Base-by-base conservation (phyloP, 1,140 invertebrate genomes). In the Heliconius hewitsoni region DNA sequence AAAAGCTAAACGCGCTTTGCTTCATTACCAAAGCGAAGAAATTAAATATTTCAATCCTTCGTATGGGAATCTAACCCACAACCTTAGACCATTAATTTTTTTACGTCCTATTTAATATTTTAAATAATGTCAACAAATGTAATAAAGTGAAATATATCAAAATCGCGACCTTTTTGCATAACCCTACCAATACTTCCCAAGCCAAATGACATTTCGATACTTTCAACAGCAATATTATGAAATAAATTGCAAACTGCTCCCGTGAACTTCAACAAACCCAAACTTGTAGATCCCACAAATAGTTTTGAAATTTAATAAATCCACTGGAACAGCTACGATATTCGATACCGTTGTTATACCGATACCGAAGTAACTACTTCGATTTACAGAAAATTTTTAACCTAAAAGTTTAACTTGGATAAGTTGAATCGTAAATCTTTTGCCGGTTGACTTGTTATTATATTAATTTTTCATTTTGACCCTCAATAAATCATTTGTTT, bases 231-330 rank as follows among this genome's bases (percentile, higher is more conserved):
- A 13, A 66, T 66, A 66, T 66, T 66, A 66, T 66, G 23, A 66
- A 66, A 66, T 66, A 66, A 66, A 66, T 66, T 66, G 18, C 60
- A 66, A 66, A 66, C 60, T 66, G 27, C 60, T 66, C 60, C 23
- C 60, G 60, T 27, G 60, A 27, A 66, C 60, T 66, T 66, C 60
- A 66, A 66, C 60, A 66, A 66, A 66, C 60, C 27, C 27, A 66
- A 66, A 66, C 60, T 66, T 66, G 60, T 66, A 30, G 60, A 66
- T 66, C 9, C 60, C 60, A 66, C 60, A 66, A 66, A 66, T 66
- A 66, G 60, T 66, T 66, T 66, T 66, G 60, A 66, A 57, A 66
- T 66, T 66, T 66, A 66, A 66, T 66, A 66, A 66, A 66, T 66
- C 60, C 60, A 55, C 52, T 57, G 27, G 60, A 66, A 66, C 60